phyloP scores from a whole-genome alignment of 2,888 invertebrate species.

The Phragmatobia fuliginosa region DNA sequence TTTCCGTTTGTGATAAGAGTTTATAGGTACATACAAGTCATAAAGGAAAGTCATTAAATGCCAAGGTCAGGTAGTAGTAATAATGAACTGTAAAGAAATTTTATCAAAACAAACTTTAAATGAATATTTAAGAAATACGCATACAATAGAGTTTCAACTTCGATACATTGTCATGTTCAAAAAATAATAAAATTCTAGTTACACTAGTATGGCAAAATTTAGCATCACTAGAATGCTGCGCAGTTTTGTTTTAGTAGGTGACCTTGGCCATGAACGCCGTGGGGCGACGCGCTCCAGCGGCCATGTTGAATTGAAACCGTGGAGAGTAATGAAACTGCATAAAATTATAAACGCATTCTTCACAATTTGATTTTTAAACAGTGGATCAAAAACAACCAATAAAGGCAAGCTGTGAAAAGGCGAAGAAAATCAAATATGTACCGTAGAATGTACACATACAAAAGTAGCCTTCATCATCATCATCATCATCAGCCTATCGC shows the following conservation, averaged over 20 bases:
- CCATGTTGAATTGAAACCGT: constrained; percentile 77
- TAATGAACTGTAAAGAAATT: background rate
- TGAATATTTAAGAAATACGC: background rate
- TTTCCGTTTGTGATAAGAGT: constrained; percentile 10
- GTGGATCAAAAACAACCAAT: constrained; percentile 46
- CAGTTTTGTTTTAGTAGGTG: constrained; percentile 79
- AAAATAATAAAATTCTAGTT: constrained; percentile 37
- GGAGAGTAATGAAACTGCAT: constrained; percentile 77
- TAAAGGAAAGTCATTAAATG: background rate
- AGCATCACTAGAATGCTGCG: constrained; percentile 63
- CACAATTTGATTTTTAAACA: constrained; percentile 54
- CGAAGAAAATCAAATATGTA: constrained; percentile 46
- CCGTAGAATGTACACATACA: constrained; percentile 36
- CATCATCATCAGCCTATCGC: no score
- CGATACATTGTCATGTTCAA: constrained; percentile 16
- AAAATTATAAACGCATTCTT: constrained; percentile 75
- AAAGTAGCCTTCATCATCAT: constrained; percentile 26
- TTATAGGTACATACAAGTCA: background rate
- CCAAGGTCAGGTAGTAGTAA: constrained; percentile 5
- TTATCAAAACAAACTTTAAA: background rate
- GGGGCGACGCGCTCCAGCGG: constrained; percentile 80
- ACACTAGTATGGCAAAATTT: constrained; percentile 49
- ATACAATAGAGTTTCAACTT: background rate
- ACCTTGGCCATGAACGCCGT: constrained; percentile 84
- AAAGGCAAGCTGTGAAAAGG: constrained; percentile 42